phyloP scores from a whole-genome alignment of 2,888 invertebrate genomes.

The Drosophila prostipennis region DNA sequence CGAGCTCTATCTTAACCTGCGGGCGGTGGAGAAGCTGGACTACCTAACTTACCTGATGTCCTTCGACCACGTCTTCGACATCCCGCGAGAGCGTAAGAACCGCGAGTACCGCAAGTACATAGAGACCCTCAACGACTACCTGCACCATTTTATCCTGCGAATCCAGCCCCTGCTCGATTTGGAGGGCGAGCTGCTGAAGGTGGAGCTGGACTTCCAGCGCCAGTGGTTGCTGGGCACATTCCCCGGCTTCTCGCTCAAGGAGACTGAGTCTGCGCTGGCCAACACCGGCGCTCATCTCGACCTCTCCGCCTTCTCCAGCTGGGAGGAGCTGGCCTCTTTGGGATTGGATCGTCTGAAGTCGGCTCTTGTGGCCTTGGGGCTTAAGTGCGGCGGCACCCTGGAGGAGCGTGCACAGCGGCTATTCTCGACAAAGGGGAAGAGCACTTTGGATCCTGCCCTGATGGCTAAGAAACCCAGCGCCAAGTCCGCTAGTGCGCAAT shows the following conservation, averaged over 20 bases:
- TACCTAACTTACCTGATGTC: slow-evolving; percentile 97
- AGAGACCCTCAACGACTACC: slow-evolving; percentile 92
- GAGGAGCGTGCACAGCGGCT: slow-evolving; percentile 98
- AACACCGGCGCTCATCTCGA: slow-evolving; percentile 98
- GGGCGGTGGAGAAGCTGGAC: slow-evolving; percentile 98
- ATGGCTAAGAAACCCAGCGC: slow-evolving; percentile 94
- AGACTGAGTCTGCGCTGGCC: slow-evolving; percentile 95
- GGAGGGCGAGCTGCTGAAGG: slow-evolving; percentile 90
- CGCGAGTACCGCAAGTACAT: slow-evolving; percentile 95
- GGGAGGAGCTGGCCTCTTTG: slow-evolving; percentile 98
- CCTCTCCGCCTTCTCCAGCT: slow-evolving; percentile 98
- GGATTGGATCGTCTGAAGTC: slow-evolving; percentile 99
- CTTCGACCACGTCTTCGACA: slow-evolving; percentile 98
- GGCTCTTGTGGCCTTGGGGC: slow-evolving; percentile 96
- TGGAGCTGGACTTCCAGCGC: slow-evolving; percentile 91
- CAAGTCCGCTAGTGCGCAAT: slow-evolving; percentile 85
- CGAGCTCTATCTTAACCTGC: slow-evolving; percentile 97
- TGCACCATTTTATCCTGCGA: slow-evolving; percentile 92
- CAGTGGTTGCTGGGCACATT: slow-evolving; percentile 96
- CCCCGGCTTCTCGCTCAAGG: slow-evolving; percentile 99
- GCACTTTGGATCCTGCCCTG: slow-evolving; percentile 94
- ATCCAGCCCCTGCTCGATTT: slow-evolving; percentile 95
- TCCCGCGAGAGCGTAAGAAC: slow-evolving; percentile 95
- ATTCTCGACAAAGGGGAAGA: slow-evolving; percentile 97
- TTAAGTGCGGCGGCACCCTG: slow-evolving; percentile 99